Evolutionary conservation across 2,888 invertebrate genomes (phyloP).

Genomic region (Drosophila infuscata): DNA sequence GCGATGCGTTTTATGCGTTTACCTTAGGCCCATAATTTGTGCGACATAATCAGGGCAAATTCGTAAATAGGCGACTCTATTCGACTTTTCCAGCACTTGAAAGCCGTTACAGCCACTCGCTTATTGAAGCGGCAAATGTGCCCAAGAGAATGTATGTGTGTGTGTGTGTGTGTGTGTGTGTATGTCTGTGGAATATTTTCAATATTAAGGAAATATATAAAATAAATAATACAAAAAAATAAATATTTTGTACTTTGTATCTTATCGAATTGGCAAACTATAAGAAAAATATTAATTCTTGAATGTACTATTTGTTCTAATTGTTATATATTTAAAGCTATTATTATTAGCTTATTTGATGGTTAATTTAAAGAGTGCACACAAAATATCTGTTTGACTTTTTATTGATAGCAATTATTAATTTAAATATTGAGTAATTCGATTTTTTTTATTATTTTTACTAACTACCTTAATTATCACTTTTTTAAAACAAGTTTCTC

Average conservation of each 20-base stretch:
- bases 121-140: slow-evolving; percentile 48
- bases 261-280: not conserved
- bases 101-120: slow-evolving; percentile 26
- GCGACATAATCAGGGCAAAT: slow-evolving; percentile 57
- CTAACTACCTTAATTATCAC: too few relatives aligned
- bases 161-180: not conserved
- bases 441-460: too few relatives aligned
- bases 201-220: not conserved
- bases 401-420: not conserved
- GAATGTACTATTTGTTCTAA: not conserved
- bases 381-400: rapidly evolving
- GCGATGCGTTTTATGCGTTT: slow-evolving; percentile 60
- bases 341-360: not conserved
- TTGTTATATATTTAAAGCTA: not conserved
- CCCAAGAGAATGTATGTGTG: not conserved
- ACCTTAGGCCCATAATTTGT: slow-evolving; percentile 60
- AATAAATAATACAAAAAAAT: not conserved
- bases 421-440: not conserved
- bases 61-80: slow-evolving; percentile 12
- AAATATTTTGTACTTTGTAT: too few relatives aligned
- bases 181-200: not conserved
- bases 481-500: not conserved
- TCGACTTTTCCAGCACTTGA: slow-evolving; percentile 13
- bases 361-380: not conserved
- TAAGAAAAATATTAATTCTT: not conserved